Evolutionary conservation across 2,113 vertebrate genomes (phyloP).

Genomic region (Rhinopithecus roxellana): DNA sequence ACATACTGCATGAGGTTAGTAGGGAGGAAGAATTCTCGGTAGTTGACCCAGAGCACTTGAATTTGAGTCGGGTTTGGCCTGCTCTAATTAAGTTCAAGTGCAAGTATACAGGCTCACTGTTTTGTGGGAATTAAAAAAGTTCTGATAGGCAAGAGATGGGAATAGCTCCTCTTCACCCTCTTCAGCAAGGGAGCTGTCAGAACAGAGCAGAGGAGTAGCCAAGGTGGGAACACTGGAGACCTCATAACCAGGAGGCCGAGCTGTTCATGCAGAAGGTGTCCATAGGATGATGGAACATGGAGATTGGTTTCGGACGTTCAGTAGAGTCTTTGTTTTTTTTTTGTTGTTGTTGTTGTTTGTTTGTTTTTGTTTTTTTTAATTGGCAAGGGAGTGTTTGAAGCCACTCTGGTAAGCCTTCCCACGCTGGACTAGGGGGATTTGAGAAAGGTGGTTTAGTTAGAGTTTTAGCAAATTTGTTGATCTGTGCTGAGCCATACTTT

Average conservation of each 20-base stretch:
- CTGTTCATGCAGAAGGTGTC: fast-evolving
- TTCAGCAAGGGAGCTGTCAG: background rate
- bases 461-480: background rate
- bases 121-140: background rate
- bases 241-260: background rate
- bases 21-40: background rate
- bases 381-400: background rate
- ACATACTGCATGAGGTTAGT: background rate
- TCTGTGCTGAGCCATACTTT: background rate
- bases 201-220: background rate
- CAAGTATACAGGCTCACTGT: background rate
- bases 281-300: background rate
- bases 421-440: background rate
- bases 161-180: background rate
- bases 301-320: background rate
- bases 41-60: background rate
- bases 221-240: background rate
- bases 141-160: background rate
- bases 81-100: background rate
- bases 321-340: background rate
- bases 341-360: background rate
- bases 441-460: background rate
- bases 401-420: background rate
- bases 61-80: slow-evolving; percentile 5
- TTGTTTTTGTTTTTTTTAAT: background rate